These are phyloP conservation scores for Pheucticus melanocephalus DNA, from an alignment of 2,113 vertebrate species.

Conservation along the genomic window DNA sequence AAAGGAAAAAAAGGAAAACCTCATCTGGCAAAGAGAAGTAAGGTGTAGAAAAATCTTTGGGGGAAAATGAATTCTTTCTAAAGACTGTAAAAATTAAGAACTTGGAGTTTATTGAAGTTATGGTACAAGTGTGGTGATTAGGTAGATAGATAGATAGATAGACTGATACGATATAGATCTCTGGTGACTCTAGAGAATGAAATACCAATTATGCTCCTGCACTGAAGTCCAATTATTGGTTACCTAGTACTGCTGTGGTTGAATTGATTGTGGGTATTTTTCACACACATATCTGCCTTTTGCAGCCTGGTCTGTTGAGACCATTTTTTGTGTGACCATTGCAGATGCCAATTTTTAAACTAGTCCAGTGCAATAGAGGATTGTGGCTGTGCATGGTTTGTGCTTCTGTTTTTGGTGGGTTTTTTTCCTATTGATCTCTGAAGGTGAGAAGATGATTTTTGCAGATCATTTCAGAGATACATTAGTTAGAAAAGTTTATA, in stretches of 20 bases:
- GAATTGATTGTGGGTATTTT: background rate
- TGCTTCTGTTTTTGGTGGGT: background rate
- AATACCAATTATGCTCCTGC: background rate
- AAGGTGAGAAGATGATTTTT: background rate
- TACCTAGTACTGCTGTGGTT: background rate
- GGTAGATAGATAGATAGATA: too few relatives aligned
- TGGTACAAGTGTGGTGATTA: fast-evolving
- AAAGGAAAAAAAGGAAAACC: background rate
- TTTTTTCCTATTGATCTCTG: background rate
- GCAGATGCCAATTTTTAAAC: background rate
- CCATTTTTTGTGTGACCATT: background rate
- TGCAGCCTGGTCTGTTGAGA: background rate
- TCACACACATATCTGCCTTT: fast-evolving
- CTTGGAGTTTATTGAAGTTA: background rate
- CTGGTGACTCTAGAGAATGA: background rate
- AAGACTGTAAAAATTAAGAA: background rate
- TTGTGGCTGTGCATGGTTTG: background rate
- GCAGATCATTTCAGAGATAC: background rate
- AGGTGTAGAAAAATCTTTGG: background rate
- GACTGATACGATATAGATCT: background rate
- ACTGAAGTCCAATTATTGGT: background rate
- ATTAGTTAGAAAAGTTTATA: background rate
- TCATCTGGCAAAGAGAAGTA: background rate
- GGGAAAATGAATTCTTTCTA: background rate
- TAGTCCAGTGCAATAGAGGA: background rate